Percentiles rank a stretch among this genome's conserved stretches.
phyloP scores from a whole-genome alignment of 2,113 vertebrate species.

The Reinhardtius hippoglossoides region DNA sequence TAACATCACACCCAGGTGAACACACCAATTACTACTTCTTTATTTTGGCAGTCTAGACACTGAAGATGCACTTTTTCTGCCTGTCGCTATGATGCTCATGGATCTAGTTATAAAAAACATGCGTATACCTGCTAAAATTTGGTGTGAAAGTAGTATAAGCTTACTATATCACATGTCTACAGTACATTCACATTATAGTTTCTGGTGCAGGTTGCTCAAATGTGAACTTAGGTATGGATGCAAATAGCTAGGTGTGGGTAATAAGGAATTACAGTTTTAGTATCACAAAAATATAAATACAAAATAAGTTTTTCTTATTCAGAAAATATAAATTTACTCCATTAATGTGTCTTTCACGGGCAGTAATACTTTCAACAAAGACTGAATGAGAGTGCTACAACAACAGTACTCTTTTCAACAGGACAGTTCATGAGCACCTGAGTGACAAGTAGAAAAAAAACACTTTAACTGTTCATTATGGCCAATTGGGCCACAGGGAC shows the following conservation, averaged over 20 bases:
- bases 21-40: no score
- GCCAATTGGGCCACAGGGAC: neutral
- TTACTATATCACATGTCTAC: neutral
- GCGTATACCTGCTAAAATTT: no score
- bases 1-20: no score
- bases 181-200: neutral
- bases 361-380: neutral
- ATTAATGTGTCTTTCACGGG: neutral
- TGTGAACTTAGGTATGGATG: neutral
- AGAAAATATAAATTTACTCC: neutral
- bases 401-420: neutral
- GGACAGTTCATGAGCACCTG: neutral
- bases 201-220: neutral
- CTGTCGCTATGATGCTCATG: no score
- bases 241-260: neutral
- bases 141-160: no score
- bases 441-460: neutral
- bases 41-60: no score
- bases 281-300: neutral
- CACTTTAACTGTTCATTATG: neutral
- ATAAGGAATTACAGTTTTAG: neutral
- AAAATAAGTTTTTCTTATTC: neutral
- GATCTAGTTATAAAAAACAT: no score
- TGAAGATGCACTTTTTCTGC: no score
- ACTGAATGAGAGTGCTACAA: neutral